Percentiles rank a stretch among this genome's conserved stretches.
These are phyloP conservation scores for Lutjanus argentimaculatus DNA, from an alignment of 2,797 vertebrate genomes.

Conservation along the genomic window DNA sequence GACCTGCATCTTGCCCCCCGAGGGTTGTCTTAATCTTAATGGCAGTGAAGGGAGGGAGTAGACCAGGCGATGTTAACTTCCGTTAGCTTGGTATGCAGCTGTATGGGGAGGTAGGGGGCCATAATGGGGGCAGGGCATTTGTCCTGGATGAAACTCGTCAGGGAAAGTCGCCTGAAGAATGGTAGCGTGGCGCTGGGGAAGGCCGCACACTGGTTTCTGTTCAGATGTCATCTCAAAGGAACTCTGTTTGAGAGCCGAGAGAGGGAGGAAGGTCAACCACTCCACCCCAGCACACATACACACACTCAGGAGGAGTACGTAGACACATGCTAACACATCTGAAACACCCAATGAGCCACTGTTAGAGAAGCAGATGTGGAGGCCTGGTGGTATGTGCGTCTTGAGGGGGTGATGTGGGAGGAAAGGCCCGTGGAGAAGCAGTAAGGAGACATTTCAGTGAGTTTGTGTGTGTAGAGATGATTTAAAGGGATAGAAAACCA, in stretches of 20 bases:
- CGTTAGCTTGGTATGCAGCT: conserved; percentile 73
- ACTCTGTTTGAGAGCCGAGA: conserved; percentile 70
- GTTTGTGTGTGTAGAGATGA: not conserved
- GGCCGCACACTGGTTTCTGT: conserved; percentile 75
- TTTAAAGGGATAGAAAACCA: conserved; percentile 14
- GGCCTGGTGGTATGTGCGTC: conserved; percentile 33
- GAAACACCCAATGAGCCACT: conserved; percentile 59
- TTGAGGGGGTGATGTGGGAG: conserved; percentile 34
- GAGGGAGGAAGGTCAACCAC: conserved; percentile 73
- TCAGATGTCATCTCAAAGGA: conserved; percentile 81
- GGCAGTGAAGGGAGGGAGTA: conserved; percentile 70
- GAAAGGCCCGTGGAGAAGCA: conserved; percentile 30
- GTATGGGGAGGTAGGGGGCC: conserved; percentile 36
- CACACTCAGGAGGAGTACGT: conserved; percentile 32
- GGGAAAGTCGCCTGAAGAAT: conserved; percentile 55
- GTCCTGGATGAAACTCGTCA: conserved; percentile 58
- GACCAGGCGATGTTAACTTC: conserved; percentile 72
- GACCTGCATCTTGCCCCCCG: conserved; percentile 71
- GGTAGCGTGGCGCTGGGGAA: conserved; percentile 29
- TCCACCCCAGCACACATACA: conserved; percentile 39
- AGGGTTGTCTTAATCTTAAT: conserved; percentile 80
- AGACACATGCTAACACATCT: conserved; percentile 62
- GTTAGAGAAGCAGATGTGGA: conserved; percentile 65
- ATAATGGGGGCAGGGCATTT: conserved; percentile 56
- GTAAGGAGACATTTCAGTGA: conserved; percentile 10